These are phyloP conservation scores for Brienomyrus brachyistius DNA, from an alignment of 2,113 vertebrate species.

Conservation along the genomic window DNA sequence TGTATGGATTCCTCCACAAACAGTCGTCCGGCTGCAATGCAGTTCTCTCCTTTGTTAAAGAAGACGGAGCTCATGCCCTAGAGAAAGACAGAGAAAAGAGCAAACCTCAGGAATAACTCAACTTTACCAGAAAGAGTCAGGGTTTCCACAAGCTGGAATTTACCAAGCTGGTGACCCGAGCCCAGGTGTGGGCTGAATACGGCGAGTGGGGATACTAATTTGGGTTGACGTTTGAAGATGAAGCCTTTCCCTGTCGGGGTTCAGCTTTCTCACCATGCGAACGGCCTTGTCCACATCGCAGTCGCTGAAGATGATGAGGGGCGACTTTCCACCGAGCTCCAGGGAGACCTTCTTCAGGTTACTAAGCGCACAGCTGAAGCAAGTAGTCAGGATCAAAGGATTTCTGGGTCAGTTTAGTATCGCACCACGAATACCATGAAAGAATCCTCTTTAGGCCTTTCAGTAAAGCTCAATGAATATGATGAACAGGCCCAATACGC, in stretches of 20 bases:
- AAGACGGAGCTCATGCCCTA: constrained; percentile 75
- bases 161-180: not conserved
- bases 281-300: constrained; percentile 76
- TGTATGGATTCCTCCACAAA: constrained; percentile 75
- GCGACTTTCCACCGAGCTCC: constrained; percentile 75
- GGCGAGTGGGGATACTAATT: not conserved
- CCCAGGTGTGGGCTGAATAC: not conserved
- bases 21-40: constrained; percentile 72
- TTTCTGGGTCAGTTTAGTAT: not conserved
- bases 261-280: constrained; percentile 59
- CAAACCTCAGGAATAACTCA: not conserved
- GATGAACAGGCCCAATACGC: not conserved
- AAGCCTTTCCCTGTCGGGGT: not conserved
- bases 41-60: constrained; percentile 81
- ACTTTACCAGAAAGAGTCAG: not conserved
- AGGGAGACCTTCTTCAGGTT: constrained; percentile 77
- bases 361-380: constrained; percentile 57
- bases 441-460: not conserved
- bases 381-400: not conserved
- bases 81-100: not conserved
- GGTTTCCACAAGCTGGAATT: not conserved
- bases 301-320: constrained; percentile 73
- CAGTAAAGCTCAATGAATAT: not conserved
- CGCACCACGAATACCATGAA: not conserved
- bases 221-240: not conserved